Percentiles rank a stretch among this genome's conserved stretches.
These are phyloP conservation scores for Paramuricea clavata DNA, from an alignment of 92 coral and sea anemone genomes.

Conservation along the genomic window DNA sequence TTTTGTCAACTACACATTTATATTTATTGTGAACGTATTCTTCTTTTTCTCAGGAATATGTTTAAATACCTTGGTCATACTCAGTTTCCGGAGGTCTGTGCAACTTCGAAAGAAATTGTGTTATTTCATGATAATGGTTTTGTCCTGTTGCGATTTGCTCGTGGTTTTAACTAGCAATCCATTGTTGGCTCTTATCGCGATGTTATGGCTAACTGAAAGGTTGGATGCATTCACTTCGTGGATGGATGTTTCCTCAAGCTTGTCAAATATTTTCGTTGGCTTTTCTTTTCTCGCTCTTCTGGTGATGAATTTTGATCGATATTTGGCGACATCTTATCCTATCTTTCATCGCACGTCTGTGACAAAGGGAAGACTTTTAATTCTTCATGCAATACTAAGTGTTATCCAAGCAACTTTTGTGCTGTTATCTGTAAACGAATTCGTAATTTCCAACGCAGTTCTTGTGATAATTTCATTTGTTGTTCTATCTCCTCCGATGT, in stretches of 20 bases:
- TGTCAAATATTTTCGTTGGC: background rate
- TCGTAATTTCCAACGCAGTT: background rate
- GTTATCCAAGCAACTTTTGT: background rate
- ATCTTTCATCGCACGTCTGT: background rate
- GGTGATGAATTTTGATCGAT: slow-evolving; percentile 4
- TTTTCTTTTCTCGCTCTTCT: background rate
- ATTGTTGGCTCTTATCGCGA: background rate
- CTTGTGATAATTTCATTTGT: background rate
- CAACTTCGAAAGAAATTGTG: background rate
- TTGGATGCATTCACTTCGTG: background rate
- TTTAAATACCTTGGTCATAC: background rate
- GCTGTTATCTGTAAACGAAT: too few relatives aligned
- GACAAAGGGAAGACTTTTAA: background rate
- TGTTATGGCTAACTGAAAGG: background rate
- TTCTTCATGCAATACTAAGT: background rate
- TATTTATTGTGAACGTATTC: background rate
- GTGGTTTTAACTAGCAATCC: background rate
- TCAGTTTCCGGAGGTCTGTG: background rate
- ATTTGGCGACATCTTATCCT: background rate
- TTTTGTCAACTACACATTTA: background rate
- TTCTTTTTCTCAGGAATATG: background rate
- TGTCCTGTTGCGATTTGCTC: slow-evolving; percentile 2
- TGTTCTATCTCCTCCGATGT: background rate
- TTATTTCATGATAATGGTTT: background rate
- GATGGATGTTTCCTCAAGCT: background rate